Conservation (phyloP, 1,140 invertebrate genomes). For the Drosophila sechellia region DNA sequence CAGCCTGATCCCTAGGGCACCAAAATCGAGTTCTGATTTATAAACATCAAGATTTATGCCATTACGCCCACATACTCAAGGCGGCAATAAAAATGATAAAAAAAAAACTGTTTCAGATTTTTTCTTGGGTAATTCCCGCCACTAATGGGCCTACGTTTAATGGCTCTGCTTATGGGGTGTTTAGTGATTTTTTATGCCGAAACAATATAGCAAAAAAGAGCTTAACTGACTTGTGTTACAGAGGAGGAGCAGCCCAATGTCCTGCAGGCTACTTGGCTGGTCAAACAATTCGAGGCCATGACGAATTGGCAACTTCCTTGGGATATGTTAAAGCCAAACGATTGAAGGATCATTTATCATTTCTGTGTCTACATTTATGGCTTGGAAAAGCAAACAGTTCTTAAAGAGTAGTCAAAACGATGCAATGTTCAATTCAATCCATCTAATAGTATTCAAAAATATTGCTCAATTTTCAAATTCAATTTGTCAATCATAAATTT, state of each 20-base stretch:
- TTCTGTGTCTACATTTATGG: slow-evolving; percentile 26
- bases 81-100: slow-evolving; percentile 74
- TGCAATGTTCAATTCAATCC: not conserved
- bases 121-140: slow-evolving; percentile 12
- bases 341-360: slow-evolving; percentile 57
- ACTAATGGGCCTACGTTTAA: slow-evolving; percentile 67
- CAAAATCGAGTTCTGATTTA: slow-evolving; percentile 59
- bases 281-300: slow-evolving; percentile 43
- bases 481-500: slow-evolving; percentile 83
- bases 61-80: slow-evolving; percentile 74
- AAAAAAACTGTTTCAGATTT: slow-evolving; percentile 46
- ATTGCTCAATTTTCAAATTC: slow-evolving; percentile 63
- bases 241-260: slow-evolving; percentile 18
- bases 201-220: slow-evolving; percentile 56
- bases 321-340: slow-evolving; percentile 30
- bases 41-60: slow-evolving; percentile 79
- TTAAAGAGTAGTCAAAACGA: slow-evolving; percentile 13
- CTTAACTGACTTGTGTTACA: slow-evolving; percentile 24
- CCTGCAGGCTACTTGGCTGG: slow-evolving; percentile 44
- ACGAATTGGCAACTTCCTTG: slow-evolving; percentile 43
- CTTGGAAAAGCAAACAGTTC: slow-evolving; percentile 5
- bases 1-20: slow-evolving; percentile 45
- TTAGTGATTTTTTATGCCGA: slow-evolving; percentile 56
- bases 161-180: slow-evolving; percentile 80
- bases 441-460: slow-evolving; percentile 12